Percentiles rank a stretch among this genome's conserved stretches.
These are phyloP conservation scores for Molorchus minor DNA, from an alignment of 2,888 invertebrate genomes.

Conservation along the genomic window DNA sequence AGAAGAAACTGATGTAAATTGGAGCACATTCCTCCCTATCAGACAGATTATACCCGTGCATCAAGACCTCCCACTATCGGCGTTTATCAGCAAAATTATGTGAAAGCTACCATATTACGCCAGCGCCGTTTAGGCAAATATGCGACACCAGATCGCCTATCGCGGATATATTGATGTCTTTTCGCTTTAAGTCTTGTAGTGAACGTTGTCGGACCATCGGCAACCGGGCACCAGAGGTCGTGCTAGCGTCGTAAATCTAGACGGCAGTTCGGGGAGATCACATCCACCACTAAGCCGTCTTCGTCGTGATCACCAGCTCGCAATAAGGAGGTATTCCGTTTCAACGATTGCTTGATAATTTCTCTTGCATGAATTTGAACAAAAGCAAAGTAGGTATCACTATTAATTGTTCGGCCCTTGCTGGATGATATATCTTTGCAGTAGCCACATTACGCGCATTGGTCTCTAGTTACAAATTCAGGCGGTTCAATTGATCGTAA, in stretches of 20 bases:
- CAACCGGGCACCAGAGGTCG: conserved; percentile 53
- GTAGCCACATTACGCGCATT: no score
- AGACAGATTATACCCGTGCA: no score
- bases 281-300: conserved; percentile 48
- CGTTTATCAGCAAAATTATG: conserved; percentile 55
- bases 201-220: conserved; percentile 59
- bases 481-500: no score
- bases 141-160: conserved; percentile 61
- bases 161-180: conserved; percentile 60
- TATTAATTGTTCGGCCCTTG: no score
- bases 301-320: conserved; percentile 36
- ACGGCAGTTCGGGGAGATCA: conserved; percentile 43
- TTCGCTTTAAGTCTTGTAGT: conserved; percentile 55
- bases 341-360: no score
- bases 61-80: no score
- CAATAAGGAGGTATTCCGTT: conserved; percentile 19
- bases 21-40: no score
- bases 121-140: conserved; percentile 61
- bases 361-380: no score
- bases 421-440: no score
- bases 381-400: no score
- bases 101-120: conserved; percentile 62
- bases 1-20: no score
- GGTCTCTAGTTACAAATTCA: no score
- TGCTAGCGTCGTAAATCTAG: conserved; percentile 44